These are phyloP conservation scores for Calycopis cecrops DNA, from an alignment of 1,140 invertebrate genomes.

Conservation along the genomic window DNA sequence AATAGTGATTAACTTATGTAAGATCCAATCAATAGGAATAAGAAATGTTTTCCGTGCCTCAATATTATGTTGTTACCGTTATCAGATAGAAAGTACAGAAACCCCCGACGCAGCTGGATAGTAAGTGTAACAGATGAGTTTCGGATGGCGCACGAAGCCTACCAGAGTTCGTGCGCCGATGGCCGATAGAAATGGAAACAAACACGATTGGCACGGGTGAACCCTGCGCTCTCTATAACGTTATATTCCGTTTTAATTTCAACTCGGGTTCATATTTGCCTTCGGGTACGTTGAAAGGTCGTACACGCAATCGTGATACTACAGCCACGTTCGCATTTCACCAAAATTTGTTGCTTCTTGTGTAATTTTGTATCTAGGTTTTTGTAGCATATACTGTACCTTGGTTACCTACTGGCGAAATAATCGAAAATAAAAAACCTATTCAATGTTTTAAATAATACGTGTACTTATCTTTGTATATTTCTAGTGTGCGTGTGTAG, in stretches of 20 bases:
- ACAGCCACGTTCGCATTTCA: slow-evolving; percentile 20
- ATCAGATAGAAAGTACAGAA: slow-evolving; percentile 60
- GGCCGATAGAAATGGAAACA: slow-evolving; percentile 46
- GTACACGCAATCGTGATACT: slow-evolving; percentile 26
- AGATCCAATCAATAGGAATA: slow-evolving; percentile 23
- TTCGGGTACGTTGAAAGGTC: slow-evolving; percentile 27
- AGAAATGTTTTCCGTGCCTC: slow-evolving; percentile 29
- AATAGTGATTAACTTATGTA: slow-evolving; percentile 20
- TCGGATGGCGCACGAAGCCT: slow-evolving; percentile 21
- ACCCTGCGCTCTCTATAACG: slow-evolving; percentile 45
- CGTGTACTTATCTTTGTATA: no score
- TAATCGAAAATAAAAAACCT: no score
- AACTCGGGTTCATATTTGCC: slow-evolving; percentile 28
- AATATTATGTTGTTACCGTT: slow-evolving; percentile 36
- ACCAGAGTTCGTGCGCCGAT: slow-evolving; percentile 45
- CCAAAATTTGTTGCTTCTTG: slow-evolving; percentile 1
- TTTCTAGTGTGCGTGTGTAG: no score
- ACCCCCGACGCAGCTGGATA: not conserved
- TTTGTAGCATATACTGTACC: no score
- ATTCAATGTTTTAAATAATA: no score
- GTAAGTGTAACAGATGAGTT: slow-evolving; percentile 24
- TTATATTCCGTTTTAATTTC: slow-evolving; percentile 42
- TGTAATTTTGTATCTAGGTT: not conserved
- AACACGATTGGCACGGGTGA: slow-evolving; percentile 49
- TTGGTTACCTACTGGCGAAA: no score